Evolutionary conservation across 2,113 vertebrate species (phyloP).

Genomic region (Rhabdomys dilectus): DNA sequence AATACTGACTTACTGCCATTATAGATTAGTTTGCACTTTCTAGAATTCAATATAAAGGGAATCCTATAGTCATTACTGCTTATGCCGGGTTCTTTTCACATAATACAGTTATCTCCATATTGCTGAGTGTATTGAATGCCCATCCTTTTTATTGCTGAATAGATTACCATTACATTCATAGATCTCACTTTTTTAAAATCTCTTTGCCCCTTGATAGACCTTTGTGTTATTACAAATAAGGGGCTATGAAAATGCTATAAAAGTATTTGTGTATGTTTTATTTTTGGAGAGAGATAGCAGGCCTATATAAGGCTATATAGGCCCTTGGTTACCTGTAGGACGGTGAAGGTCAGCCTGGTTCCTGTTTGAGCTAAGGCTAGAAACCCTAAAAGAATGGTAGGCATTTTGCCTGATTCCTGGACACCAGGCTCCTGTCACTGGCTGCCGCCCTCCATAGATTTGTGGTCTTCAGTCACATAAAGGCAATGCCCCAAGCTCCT

Average conservation of each 20-base stretch:
- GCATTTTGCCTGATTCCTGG: too few relatives aligned
- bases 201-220: background rate
- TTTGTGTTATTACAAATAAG: background rate
- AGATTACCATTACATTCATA: background rate
- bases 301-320: too few relatives aligned
- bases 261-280: background rate
- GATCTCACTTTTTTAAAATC: background rate
- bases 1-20: background rate
- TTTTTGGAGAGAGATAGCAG: background rate
- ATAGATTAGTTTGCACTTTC: background rate
- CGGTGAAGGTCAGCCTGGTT: too few relatives aligned
- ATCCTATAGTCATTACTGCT: background rate
- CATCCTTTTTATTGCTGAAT: background rate
- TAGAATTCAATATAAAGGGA: slow-evolving; percentile 11
- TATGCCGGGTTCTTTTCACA: background rate
- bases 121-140: background rate
- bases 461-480: too few relatives aligned
- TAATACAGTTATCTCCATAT: background rate
- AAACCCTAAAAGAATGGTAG: too few relatives aligned
- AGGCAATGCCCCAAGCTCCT: too few relatives aligned
- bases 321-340: background rate
- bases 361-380: too few relatives aligned
- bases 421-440: too few relatives aligned
- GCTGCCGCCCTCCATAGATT: too few relatives aligned
- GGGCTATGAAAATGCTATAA: background rate